These are phyloP conservation scores for Anagyrus pseudococci DNA, from an alignment of 2,888 invertebrate genomes.

Conservation along the genomic window DNA sequence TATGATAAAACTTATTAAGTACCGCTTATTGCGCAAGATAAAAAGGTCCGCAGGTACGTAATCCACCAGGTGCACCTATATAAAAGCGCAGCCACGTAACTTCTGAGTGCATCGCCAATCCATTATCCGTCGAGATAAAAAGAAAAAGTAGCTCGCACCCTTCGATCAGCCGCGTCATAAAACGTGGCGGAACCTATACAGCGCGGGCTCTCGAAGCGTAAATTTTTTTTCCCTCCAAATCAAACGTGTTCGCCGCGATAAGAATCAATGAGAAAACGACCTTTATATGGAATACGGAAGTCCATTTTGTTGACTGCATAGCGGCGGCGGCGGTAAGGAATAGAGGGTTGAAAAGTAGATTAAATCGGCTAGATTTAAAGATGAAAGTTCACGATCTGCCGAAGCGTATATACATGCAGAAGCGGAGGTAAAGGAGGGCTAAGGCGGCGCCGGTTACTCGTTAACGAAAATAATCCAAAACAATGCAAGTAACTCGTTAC, in stretches of 20 bases:
- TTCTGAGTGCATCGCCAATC: no score
- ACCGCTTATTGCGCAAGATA: no score
- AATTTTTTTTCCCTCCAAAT: neutral
- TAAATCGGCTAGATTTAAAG: slow-evolving; percentile 31
- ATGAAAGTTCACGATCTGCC: slow-evolving; percentile 36
- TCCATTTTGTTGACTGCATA: slow-evolving; percentile 20
- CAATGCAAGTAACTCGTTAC: slow-evolving; percentile 37
- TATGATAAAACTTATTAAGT: neutral
- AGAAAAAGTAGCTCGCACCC: no score
- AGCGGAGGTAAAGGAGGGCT: no score
- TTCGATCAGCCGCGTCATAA: slow-evolving; percentile 8
- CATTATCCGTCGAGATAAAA: no score
- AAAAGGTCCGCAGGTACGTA: no score
- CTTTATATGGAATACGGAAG: slow-evolving; percentile 31
- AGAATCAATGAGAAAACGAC: slow-evolving; percentile 34
- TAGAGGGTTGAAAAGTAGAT: slow-evolving; percentile 32
- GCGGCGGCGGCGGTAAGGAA: neutral
- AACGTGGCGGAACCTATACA: neutral
- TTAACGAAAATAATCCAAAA: slow-evolving; percentile 24
- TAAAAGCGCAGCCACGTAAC: no score
- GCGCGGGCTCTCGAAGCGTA: neutral
- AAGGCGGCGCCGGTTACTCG: slow-evolving; percentile 12
- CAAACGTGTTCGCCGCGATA: slow-evolving; percentile 1
- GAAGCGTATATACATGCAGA: no score
- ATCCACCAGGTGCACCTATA: no score